Conservation (phyloP, 2,888 invertebrate genomes). For the Lycophotia porphyrea region DNA sequence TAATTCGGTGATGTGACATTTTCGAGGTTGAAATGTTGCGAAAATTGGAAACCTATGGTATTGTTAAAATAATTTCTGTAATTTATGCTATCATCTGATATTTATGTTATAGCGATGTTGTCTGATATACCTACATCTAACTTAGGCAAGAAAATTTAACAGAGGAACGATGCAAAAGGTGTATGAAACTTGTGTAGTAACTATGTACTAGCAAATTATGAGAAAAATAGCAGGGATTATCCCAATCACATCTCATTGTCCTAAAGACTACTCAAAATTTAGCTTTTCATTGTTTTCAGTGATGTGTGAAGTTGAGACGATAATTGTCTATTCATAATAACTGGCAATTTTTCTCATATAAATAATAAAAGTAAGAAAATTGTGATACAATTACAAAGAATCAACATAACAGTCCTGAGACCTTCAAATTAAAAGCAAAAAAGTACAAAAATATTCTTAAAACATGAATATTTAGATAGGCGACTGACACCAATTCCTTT, state of each 20-base stretch:
- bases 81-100: neutral
- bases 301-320: neutral
- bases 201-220: no score
- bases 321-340: neutral
- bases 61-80: neutral
- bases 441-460: slow-evolving; percentile 19
- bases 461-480: slow-evolving; percentile 42
- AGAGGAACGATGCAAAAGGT: neutral
- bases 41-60: neutral
- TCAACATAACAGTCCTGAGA: slow-evolving; percentile 29
- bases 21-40: neutral
- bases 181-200: neutral
- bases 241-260: neutral
- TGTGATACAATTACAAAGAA: slow-evolving; percentile 27
- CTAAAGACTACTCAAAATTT: neutral
- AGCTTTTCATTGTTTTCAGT: neutral
- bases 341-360: neutral
- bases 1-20: slow-evolving; percentile 25
- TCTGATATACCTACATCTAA: neutral
- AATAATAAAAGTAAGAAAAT: neutral
- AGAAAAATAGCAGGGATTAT: neutral
- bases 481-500: slow-evolving; percentile 42
- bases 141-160: neutral
- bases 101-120: neutral
- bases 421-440: slow-evolving; percentile 25